Conservation (phyloP, 2,888 invertebrate species). For the Epinotia bilunana region DNA sequence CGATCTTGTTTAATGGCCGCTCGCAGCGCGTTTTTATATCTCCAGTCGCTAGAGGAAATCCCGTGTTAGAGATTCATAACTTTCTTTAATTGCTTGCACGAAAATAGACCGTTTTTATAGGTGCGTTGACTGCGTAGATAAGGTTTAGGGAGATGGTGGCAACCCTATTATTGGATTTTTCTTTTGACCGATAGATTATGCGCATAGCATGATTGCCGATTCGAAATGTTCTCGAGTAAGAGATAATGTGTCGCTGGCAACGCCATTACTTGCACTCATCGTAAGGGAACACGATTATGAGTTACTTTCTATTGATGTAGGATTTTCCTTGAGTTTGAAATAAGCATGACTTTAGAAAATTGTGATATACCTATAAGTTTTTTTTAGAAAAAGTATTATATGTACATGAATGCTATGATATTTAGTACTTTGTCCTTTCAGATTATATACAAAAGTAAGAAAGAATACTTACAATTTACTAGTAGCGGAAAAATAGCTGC, state of each 20-base stretch:
- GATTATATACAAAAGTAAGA: no score
- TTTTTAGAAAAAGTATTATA: no score
- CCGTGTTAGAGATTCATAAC: slow-evolving; percentile 62
- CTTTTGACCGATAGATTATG: neutral
- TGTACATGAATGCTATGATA: no score
- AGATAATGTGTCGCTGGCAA: neutral
- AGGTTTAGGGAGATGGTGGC: slow-evolving; percentile 36
- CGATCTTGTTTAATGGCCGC: slow-evolving; percentile 82
- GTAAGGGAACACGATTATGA: no score
- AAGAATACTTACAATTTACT: no score
- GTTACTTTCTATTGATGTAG: no score
- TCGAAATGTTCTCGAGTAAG: neutral
- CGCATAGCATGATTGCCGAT: neutral
- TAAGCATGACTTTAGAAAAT: no score
- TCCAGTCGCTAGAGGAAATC: slow-evolving; percentile 49
- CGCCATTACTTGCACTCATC: no score
- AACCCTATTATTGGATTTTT: slow-evolving; percentile 17
- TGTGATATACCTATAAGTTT: no score
- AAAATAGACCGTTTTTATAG: slow-evolving; percentile 50
- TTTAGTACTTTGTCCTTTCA: no score
- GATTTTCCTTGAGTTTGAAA: no score
- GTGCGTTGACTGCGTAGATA: slow-evolving; percentile 38
- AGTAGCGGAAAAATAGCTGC: no score
- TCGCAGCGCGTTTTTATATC: slow-evolving; percentile 70
- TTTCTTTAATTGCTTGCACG: slow-evolving; percentile 63